A percentile compares a stretch with the other conserved stretches of the same genome.
phyloP scores from a whole-genome alignment of 2,888 invertebrate species.

The Heteromyza rotundicornis region DNA sequence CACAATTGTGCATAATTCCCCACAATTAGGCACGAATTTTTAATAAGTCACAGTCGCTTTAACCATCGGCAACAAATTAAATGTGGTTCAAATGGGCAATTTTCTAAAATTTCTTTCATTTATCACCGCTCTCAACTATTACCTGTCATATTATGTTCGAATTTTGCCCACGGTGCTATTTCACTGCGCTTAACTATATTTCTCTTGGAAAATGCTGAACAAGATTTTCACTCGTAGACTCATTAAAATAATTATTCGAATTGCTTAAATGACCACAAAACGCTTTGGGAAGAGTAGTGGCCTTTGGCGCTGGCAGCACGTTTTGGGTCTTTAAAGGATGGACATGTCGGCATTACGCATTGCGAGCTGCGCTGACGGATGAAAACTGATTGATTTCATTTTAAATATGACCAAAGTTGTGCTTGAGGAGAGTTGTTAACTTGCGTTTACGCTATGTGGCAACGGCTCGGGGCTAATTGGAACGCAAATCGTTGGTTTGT shows the following conservation, averaged over 20 bases:
- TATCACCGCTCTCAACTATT: conserved; percentile 52
- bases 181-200: conserved; percentile 3
- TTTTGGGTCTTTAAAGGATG: conserved; percentile 14
- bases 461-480: conserved; percentile 4
- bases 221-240: conserved; percentile 51
- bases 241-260: conserved; percentile 55
- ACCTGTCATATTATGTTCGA: conserved; percentile 57
- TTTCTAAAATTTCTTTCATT: conserved; percentile 44
- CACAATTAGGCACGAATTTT: conserved; percentile 17
- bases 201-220: conserved; percentile 41
- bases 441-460: background rate
- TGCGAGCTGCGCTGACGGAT: conserved; percentile 42
- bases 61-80: conserved; percentile 41
- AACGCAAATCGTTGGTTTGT: conserved; percentile 7
- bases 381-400: conserved; percentile 54
- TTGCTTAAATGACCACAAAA: conserved; percentile 45
- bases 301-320: conserved; percentile 22
- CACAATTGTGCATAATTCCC: conserved; percentile 4
- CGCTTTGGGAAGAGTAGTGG: conserved; percentile 29
- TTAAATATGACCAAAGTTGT: conserved; percentile 25
- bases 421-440: conserved; percentile 5
- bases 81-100: conserved; percentile 45
- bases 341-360: conserved; percentile 42
- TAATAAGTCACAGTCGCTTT: conserved; percentile 8
- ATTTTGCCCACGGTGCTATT: conserved; percentile 36